phyloP scores from a whole-genome alignment of 2,797 vertebrate species.

The Protonibea diacanthus region DNA sequence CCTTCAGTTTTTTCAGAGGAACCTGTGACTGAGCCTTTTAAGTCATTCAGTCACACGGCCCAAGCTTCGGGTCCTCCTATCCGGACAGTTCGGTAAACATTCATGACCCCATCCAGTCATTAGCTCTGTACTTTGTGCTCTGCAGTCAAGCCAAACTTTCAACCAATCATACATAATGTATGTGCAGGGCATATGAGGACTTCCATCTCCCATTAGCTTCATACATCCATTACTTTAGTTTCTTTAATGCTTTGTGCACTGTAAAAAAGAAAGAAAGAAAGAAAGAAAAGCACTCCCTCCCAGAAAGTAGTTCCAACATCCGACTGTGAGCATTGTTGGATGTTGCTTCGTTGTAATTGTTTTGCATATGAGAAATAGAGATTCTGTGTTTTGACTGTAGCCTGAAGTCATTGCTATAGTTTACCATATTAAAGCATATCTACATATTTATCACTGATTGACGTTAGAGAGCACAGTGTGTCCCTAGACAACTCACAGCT shows the following conservation, averaged over 20 bases:
- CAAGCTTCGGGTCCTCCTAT: neutral
- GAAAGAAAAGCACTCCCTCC: no score
- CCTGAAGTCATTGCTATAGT: neutral
- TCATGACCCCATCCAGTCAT: neutral
- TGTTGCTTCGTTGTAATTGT: neutral
- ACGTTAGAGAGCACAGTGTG: neutral
- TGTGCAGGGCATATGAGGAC: neutral
- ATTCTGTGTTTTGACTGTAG: neutral
- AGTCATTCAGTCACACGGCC: neutral
- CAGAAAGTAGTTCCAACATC: no score
- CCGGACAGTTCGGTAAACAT: neutral
- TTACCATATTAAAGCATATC: conserved; percentile 31
- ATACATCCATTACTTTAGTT: neutral
- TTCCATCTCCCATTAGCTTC: neutral
- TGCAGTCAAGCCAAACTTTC: neutral
- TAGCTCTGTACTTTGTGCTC: neutral
- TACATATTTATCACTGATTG: conserved; percentile 33
- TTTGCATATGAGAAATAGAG: neutral
- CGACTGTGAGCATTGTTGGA: no score
- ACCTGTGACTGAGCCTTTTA: neutral
- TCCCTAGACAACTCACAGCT: conserved; percentile 37
- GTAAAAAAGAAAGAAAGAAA: no score
- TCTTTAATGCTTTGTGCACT: neutral
- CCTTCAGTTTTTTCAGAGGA: neutral
- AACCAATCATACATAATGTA: neutral